Percentiles rank a stretch among this genome's conserved stretches.
These are phyloP conservation scores for Eupithecia vulgata DNA, from an alignment of 2,888 invertebrate species.

Conservation along the genomic window DNA sequence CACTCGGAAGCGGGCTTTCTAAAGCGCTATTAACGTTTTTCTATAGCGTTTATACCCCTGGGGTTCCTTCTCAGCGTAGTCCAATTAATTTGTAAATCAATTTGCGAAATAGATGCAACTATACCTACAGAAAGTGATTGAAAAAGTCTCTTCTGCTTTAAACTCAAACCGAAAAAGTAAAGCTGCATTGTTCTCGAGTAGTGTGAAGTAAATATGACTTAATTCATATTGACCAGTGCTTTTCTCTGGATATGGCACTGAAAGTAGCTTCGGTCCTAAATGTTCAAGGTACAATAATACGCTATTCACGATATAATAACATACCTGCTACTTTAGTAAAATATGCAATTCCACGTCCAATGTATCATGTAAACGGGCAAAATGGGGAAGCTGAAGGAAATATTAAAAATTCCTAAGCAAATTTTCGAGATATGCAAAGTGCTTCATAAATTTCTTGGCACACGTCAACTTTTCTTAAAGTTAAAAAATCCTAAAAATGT, in stretches of 20 bases:
- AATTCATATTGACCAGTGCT: not conserved
- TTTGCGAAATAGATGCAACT: not conserved
- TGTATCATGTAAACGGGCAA: conserved; percentile 65
- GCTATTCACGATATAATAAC: not conserved
- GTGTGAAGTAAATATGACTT: not conserved
- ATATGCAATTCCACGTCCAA: conserved; percentile 67
- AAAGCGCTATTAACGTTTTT: conserved; percentile 37
- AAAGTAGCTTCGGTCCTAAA: not conserved
- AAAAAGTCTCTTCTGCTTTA: not conserved
- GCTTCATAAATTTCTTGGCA: conserved; percentile 15
- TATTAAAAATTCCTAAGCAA: conserved; percentile 58
- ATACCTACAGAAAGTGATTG: not conserved
- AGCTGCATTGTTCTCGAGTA: not conserved
- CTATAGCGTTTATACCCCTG: conserved; percentile 7
- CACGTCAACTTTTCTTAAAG: not conserved
- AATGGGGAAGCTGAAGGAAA: conserved; percentile 56
- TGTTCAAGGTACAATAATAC: not conserved
- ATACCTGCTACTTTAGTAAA: conserved; percentile 43
- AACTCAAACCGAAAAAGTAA: not conserved
- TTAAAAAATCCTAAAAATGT: not conserved
- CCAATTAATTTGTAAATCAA: conserved; percentile 1
- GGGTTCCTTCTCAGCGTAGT: not conserved
- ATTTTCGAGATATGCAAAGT: conserved; percentile 30
- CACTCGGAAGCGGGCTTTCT: conserved; percentile 40
- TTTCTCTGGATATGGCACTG: not conserved